These are phyloP conservation scores for Arothron firmamentum DNA, from an alignment of 2,113 vertebrate species.

Conservation along the genomic window DNA sequence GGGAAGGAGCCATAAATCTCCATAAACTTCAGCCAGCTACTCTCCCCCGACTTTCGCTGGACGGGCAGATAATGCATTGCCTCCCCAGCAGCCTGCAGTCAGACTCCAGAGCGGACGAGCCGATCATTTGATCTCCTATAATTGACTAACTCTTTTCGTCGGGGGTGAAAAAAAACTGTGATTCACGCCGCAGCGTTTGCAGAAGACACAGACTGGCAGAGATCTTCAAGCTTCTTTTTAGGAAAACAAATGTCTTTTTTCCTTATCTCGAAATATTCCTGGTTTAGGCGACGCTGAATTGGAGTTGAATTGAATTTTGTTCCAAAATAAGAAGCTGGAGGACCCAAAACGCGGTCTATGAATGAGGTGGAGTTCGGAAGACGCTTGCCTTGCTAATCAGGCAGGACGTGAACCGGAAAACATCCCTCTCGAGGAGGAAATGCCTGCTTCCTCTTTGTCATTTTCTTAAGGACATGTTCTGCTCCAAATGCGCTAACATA, in stretches of 20 bases:
- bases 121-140: slow-evolving; percentile 27
- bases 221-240: neutral
- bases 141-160: slow-evolving; percentile 13
- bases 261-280: neutral
- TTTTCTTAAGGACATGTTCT: slow-evolving; percentile 62
- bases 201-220: neutral
- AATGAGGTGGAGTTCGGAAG: slow-evolving; percentile 15
- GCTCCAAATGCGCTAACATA: slow-evolving; percentile 32
- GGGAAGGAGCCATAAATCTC: slow-evolving; percentile 78
- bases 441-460: slow-evolving; percentile 75
- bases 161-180: slow-evolving; percentile 8
- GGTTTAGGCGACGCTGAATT: neutral
- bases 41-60: slow-evolving; percentile 61
- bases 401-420: slow-evolving; percentile 66
- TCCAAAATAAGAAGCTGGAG: too few relatives aligned
- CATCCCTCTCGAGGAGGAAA: slow-evolving; percentile 72
- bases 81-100: slow-evolving; percentile 38
- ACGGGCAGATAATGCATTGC: slow-evolving; percentile 62
- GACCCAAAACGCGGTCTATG: too few relatives aligned
- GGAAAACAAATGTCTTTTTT: too few relatives aligned
- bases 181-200: slow-evolving; percentile 5
- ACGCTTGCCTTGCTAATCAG: slow-evolving; percentile 60
- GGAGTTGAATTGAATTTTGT: too few relatives aligned
- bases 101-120: slow-evolving; percentile 28
- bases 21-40: slow-evolving; percentile 75